phyloP scores from a whole-genome alignment of 2,113 vertebrate genomes.

The Lampris megalopsis region DNA sequence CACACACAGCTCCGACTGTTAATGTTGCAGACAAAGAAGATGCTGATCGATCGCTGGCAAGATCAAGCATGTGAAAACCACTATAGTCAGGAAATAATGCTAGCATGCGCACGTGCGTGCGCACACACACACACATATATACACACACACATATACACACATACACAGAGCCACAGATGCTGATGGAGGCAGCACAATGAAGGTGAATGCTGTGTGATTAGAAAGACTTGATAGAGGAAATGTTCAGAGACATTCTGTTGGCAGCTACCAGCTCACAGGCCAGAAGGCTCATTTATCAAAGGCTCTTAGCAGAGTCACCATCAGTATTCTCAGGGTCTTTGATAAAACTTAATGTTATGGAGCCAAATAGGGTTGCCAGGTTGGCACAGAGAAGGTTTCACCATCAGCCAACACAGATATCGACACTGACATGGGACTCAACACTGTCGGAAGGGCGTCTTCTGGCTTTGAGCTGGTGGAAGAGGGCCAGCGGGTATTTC shows the following conservation, averaged over 20 bases:
- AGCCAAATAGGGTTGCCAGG: slow-evolving; percentile 48
- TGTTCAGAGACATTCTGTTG: slow-evolving; percentile 62
- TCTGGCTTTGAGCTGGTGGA: slow-evolving; percentile 19
- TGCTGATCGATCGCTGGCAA: slow-evolving; percentile 69
- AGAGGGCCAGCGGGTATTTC: slow-evolving; percentile 29
- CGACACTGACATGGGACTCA: slow-evolving; percentile 25
- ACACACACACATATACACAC: not conserved
- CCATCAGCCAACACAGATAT: slow-evolving; percentile 30
- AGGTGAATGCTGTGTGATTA: slow-evolving; percentile 73
- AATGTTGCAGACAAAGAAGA: slow-evolving; percentile 74
- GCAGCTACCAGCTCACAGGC: slow-evolving; percentile 57
- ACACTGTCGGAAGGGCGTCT: slow-evolving; percentile 25
- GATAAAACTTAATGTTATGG: slow-evolving; percentile 51
- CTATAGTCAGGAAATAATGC: slow-evolving; percentile 66
- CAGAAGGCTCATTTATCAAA: slow-evolving; percentile 62
- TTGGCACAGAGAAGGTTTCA: slow-evolving; percentile 34
- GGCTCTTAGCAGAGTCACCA: slow-evolving; percentile 58
- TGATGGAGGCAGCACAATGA: slow-evolving; percentile 67
- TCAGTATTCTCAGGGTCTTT: slow-evolving; percentile 60
- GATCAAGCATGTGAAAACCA: slow-evolving; percentile 64
- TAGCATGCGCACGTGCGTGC: slow-evolving; percentile 20
- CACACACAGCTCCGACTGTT: slow-evolving; percentile 63
- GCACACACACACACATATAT: slow-evolving; percentile 18
- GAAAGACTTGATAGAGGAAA: slow-evolving; percentile 65
- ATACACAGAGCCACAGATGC: slow-evolving; percentile 39